Conservation (phyloP, 2,113 vertebrate species). For the Tyrannus savana region DNA sequence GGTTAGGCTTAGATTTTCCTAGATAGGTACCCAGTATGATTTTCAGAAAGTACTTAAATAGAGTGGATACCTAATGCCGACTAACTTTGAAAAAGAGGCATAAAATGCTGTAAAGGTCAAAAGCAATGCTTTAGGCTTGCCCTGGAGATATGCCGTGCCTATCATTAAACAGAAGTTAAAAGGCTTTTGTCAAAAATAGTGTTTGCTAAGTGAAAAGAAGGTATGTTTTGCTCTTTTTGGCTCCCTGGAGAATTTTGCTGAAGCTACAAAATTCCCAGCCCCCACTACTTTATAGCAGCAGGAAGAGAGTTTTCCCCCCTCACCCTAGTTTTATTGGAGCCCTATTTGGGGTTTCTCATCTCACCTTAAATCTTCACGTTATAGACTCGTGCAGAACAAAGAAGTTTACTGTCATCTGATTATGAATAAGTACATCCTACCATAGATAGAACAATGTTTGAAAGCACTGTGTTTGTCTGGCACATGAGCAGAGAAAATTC, state of each 20-base stretch:
- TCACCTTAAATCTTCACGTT: background rate
- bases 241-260: background rate
- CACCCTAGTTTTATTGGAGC: background rate
- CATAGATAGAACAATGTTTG: background rate
- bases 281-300: background rate
- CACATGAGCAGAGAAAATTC: background rate
- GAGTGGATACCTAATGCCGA: background rate
- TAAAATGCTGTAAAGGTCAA: slow-evolving; percentile 9
- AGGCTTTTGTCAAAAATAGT: background rate
- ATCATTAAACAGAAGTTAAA: background rate
- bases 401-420: background rate
- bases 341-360: background rate
- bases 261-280: background rate
- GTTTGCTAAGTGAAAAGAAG: background rate
- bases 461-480: background rate
- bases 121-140: slow-evolving; percentile 1
- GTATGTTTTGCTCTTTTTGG: background rate
- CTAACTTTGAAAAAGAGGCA: background rate
- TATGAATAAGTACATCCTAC: background rate
- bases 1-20: background rate
- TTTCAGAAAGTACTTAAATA: background rate
- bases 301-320: background rate
- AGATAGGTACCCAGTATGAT: background rate
- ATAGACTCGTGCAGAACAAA: background rate
- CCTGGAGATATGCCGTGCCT: background rate